Base-by-base conservation (phyloP, 2,888 invertebrate species). In the Metalampra italica region DNA sequence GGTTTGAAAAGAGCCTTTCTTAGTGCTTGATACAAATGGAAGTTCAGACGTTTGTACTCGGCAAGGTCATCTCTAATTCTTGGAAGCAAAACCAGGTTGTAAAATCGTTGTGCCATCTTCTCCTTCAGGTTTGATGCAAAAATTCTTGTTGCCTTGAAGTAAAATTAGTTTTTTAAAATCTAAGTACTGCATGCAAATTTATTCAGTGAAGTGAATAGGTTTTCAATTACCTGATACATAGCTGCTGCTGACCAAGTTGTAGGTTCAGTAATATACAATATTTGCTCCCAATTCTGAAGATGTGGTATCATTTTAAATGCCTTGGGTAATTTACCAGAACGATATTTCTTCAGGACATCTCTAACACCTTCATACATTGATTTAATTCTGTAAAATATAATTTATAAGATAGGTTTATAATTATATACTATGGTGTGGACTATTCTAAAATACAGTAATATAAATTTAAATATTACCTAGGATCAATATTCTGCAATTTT, bases 211-310 rank as follows among this genome's bases (percentile, higher is more conserved):
- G 5, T 22, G 5, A 22, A 22, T 5, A 22, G 22, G 22, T 22
- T 22, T 22, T 22, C 22, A 40, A 34, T 34, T 66, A 88, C 92
- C 83, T 94, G 98, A 79, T 97, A 98, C 95, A 99, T 96, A 0
- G 98, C 96, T 40, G 99, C 98, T 13, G 99, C 98, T 47, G 97
- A 96, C 99, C 99, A 99, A 39, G 92, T 93, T n/a, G 96, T 93
- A 8, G 99, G 99, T 78, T 97, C 96, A 22, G 96, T 96, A 29
- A 96, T 90, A 60, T 94, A 94, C 15, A 97, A 80, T 62, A 97
- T 93, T 81, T 98, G 97, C 75, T 98, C 98, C 98, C 98, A 99
- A 79, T 98, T 98, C 50, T 92, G 91, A 49, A 98, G 89, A 73
- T 94, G 94, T 3, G 99, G 99, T 54, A 99, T 93, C 70, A 98